A percentile compares a stretch with the other conserved stretches of the same genome.
These are phyloP conservation scores for Cheilosia scutellata DNA, from an alignment of 2,888 invertebrate species.

Conservation along the genomic window DNA sequence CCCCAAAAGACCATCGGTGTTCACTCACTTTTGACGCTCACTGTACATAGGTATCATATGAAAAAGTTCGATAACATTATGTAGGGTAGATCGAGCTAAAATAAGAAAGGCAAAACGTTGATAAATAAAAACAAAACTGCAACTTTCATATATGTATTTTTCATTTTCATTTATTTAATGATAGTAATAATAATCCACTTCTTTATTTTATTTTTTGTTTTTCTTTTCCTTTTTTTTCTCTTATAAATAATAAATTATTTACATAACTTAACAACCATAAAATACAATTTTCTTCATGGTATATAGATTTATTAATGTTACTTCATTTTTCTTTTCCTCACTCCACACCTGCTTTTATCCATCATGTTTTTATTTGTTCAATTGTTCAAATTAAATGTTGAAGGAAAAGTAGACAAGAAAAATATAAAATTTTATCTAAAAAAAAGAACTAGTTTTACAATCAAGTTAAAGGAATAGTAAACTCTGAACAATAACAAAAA, in stretches of 20 bases:
- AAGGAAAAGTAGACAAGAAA: not conserved
- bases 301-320: slow-evolving; percentile 48
- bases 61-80: no score
- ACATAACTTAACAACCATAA: slow-evolving; percentile 75
- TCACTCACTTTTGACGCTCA: no score
- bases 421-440: slow-evolving; percentile 10
- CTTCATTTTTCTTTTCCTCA: slow-evolving; percentile 40
- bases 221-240: slow-evolving; percentile 47
- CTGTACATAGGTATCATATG: no score
- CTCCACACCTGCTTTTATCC: slow-evolving; percentile 32
- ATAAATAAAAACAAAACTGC: not conserved
- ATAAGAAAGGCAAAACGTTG: not conserved
- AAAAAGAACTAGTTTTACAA: not conserved
- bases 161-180: slow-evolving; percentile 64
- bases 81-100: no score
- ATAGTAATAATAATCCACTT: slow-evolving; percentile 69
- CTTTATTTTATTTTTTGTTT: slow-evolving; percentile 33
- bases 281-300: slow-evolving; percentile 62
- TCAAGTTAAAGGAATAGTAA: not conserved
- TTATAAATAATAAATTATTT: slow-evolving; percentile 73
- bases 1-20: no score
- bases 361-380: slow-evolving; percentile 13
- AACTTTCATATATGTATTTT: slow-evolving; percentile 26
- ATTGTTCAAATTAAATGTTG: not conserved
- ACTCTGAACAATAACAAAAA: slow-evolving; percentile 36